Conservation (phyloP, 2,888 invertebrate genomes). For the Stenolophus ochropezus region DNA sequence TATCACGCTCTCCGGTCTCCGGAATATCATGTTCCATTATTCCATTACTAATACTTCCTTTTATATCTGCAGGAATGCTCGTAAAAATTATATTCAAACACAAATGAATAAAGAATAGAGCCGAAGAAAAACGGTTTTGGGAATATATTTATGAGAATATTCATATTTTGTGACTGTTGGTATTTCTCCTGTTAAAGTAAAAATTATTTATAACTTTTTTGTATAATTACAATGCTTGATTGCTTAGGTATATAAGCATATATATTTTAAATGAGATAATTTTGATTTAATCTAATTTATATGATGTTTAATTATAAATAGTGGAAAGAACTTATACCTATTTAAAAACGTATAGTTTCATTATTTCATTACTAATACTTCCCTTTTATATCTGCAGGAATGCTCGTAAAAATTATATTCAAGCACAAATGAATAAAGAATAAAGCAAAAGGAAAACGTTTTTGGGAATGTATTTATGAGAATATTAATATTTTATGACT, state of each 20-base stretch:
- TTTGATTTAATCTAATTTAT: too few species aligned
- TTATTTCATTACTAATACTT: too few species aligned
- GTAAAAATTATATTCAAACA: background rate
- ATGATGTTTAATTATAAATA: too few species aligned
- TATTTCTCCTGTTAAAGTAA: background rate
- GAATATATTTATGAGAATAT: background rate
- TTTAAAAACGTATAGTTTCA: too few species aligned
- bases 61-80: background rate
- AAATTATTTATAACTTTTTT: background rate
- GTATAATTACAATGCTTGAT: too few species aligned
- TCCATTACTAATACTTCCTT: background rate
- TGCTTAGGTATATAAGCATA: too few species aligned
- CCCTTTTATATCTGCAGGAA: background rate
- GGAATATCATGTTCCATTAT: constrained; percentile 12
- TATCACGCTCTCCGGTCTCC: background rate
- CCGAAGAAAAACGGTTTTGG: background rate
- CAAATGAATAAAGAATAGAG: background rate
- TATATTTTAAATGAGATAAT: too few species aligned
- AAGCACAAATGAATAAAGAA: background rate
- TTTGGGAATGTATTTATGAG: background rate
- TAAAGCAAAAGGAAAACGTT: background rate
- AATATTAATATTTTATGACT: background rate
- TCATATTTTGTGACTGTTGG: background rate
- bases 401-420: background rate
- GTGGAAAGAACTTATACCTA: too few species aligned